These are phyloP conservation scores for Triplophysa siluroides DNA, from an alignment of 2,113 vertebrate genomes.

Conservation along the genomic window DNA sequence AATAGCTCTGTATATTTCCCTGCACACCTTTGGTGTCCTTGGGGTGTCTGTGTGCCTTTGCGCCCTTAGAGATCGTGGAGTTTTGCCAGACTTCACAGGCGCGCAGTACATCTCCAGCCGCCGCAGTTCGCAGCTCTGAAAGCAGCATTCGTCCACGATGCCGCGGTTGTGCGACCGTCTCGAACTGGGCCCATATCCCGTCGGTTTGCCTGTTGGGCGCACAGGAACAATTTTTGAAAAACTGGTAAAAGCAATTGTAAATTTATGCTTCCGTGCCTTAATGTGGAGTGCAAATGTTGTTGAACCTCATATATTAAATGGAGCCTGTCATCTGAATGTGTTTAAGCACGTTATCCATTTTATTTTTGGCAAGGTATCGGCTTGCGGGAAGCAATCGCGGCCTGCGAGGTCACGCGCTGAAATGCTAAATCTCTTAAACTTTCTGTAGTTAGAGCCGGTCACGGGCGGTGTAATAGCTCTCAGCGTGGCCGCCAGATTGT, in stretches of 20 bases:
- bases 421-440: conserved; percentile 43
- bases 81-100: conserved; percentile 87
- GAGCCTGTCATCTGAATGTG: conserved; percentile 19
- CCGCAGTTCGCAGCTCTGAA: conserved; percentile 96
- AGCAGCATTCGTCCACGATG: conserved; percentile 99
- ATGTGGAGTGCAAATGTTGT: background rate
- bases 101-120: conserved; percentile 98
- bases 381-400: conserved; percentile 11
- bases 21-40: conserved; percentile 81
- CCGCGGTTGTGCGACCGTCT: conserved; percentile 87
- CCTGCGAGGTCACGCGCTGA: conserved; percentile 23
- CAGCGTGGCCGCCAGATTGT: conserved; percentile 38
- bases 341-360: conserved; percentile 27
- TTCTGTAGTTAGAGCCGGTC: conserved; percentile 11
- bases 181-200: conserved; percentile 90
- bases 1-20: background rate
- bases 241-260: background rate
- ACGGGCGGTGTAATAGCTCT: conserved; percentile 30
- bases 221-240: background rate
- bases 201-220: conserved; percentile 84
- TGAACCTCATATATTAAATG: background rate
- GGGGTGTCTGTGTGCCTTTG: conserved; percentile 94
- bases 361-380: conserved; percentile 23
- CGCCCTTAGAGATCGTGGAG: conserved; percentile 88
- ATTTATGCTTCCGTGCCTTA: background rate